phyloP scores from a whole-genome alignment of 2,888 invertebrate species.

The Drosophila mercatorum region DNA sequence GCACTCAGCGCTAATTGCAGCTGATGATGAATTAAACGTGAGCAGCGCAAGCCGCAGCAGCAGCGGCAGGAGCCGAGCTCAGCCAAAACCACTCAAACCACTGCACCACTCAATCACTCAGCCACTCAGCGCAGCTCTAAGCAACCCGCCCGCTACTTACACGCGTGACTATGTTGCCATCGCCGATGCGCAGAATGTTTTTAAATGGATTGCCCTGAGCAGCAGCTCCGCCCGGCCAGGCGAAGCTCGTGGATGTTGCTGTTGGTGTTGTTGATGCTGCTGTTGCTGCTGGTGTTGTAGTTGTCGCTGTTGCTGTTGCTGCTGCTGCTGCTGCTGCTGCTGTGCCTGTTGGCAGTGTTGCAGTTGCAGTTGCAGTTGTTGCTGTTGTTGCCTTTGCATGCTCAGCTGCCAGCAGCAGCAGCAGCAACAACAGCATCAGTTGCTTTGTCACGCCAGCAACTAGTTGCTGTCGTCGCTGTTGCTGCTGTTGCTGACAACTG shows the following conservation, averaged over 20 bases:
- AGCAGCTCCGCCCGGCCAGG: conserved; percentile 32
- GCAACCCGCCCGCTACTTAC: conserved; percentile 66
- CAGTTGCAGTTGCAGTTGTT: conserved; percentile 31
- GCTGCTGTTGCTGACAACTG: conserved; percentile 56
- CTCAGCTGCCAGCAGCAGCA: conserved; percentile 62
- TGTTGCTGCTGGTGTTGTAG: conserved; percentile 27
- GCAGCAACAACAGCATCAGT: conserved; percentile 45
- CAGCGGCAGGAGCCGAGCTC: too few relatives aligned
- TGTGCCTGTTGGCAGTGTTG: conserved; percentile 15
- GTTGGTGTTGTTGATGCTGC: conserved; percentile 30
- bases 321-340: conserved; percentile 30
- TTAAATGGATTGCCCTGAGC: conserved; percentile 67
- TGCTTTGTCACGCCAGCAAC: conserved; percentile 52
- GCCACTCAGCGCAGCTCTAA: neutral
- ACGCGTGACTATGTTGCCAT: conserved; percentile 82
- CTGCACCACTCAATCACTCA: neutral
- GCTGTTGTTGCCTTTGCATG: conserved; percentile 54
- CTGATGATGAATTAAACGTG: conserved; percentile 58
- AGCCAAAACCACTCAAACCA: neutral
- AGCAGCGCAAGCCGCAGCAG: neutral
- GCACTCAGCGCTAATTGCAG: conserved; percentile 65
- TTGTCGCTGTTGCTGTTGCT: conserved; percentile 31
- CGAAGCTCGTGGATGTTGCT: conserved; percentile 24
- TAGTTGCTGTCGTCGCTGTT: conserved; percentile 54
- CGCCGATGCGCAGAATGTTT: conserved; percentile 81